phyloP scores from a whole-genome alignment of 2,888 invertebrate species.

The Lutraria lutraria region DNA sequence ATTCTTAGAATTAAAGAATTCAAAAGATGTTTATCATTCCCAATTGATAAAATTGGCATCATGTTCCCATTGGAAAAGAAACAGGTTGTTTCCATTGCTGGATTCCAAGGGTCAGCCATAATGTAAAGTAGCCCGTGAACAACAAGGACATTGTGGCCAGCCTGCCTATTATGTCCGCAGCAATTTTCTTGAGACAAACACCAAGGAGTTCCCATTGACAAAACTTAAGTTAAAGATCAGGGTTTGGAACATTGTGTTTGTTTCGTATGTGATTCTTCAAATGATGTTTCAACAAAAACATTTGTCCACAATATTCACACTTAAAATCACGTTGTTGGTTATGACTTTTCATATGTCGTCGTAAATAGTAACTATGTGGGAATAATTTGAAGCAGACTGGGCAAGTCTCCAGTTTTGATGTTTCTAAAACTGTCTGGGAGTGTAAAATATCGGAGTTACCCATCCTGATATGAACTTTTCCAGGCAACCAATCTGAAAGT shows the following conservation, averaged over 20 bases:
- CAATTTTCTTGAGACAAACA: too few relatives aligned
- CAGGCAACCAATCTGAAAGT: slow-evolving; percentile 5
- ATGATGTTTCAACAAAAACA: slow-evolving; percentile 46
- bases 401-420: slow-evolving; percentile 20
- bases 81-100: too few relatives aligned
- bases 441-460: background rate
- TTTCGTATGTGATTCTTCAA: slow-evolving; percentile 40
- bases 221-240: background rate
- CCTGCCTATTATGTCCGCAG: too few relatives aligned
- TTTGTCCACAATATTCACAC: slow-evolving; percentile 38
- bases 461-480: background rate
- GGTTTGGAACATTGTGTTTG: slow-evolving; percentile 14
- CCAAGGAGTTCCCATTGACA: background rate
- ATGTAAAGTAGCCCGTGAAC: too few relatives aligned
- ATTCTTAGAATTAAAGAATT: too few relatives aligned
- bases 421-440: background rate
- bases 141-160: too few relatives aligned
- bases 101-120: too few relatives aligned
- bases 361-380: slow-evolving; percentile 22
- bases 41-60: too few relatives aligned
- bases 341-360: slow-evolving; percentile 43
- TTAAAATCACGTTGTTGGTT: slow-evolving; percentile 40
- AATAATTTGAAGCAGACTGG: slow-evolving; percentile 46
- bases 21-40: too few relatives aligned
- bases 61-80: too few relatives aligned